Conservation (phyloP, 2,888 invertebrate genomes). For the Mechanitis messenoides region DNA sequence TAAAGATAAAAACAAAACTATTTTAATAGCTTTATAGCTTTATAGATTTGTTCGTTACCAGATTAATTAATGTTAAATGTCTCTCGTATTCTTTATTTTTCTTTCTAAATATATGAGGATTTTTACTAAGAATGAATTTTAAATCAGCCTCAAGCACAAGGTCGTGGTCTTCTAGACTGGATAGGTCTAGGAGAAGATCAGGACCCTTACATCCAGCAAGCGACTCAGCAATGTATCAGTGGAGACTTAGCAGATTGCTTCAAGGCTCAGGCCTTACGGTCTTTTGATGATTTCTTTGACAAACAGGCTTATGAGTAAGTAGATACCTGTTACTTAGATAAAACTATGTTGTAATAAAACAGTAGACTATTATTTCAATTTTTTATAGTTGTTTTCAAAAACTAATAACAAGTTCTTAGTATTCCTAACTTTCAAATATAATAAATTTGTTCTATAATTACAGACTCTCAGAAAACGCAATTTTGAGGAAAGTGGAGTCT, state of each 20-base stretch:
- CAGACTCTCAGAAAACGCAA: slow-evolving; percentile 82
- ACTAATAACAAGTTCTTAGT: too few species aligned
- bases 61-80: too few species aligned
- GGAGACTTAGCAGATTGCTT: slow-evolving; percentile 92
- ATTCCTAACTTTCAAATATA: background rate
- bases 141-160: slow-evolving; percentile 73
- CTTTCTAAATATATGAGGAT: too few species aligned
- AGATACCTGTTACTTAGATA: background rate
- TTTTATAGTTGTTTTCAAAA: too few species aligned
- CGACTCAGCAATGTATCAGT: slow-evolving; percentile 84
- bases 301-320: slow-evolving; percentile 76
- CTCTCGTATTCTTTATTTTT: too few species aligned
- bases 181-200: slow-evolving; percentile 86
- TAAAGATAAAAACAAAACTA: too few species aligned
- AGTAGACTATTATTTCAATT: too few species aligned
- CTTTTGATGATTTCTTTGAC: slow-evolving; percentile 87
- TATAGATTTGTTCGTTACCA: too few species aligned
- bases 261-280: slow-evolving; percentile 85
- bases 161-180: slow-evolving; percentile 86
- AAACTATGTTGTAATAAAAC: too few species aligned
- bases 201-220: slow-evolving; percentile 85
- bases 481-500: slow-evolving; percentile 81
- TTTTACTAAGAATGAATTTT: background rate
- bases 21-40: too few species aligned
- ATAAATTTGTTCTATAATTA: slow-evolving; percentile 29